Base-by-base conservation (phyloP, 1,140 invertebrate species). In the Sminthurinus signatus region DNA sequence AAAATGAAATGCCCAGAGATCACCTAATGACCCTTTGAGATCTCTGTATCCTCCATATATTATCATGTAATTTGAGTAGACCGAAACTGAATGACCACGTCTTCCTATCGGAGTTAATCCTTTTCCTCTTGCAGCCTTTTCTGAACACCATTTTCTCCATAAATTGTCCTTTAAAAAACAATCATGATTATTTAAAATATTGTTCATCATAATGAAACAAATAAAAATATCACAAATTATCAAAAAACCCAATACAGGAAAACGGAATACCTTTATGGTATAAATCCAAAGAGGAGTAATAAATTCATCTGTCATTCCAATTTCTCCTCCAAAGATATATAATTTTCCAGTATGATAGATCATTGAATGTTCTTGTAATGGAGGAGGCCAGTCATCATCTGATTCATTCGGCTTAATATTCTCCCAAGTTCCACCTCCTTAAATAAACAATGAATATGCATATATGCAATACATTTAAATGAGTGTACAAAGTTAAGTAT, bases 31-130 rank as follows among this genome's bases (percentile, higher is more conserved):
- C 15, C 91, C 91, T 64, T 86, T 81, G 58, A 93, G 77, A 75
- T 94, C 91, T 74, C 89, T 85, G 77, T 93, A 94, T 15, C 92
- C 92, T 1, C 91, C 92, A 76, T 91, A 94, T 52, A 94, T 82
- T 29, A 91, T 81, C 85, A 94, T 89, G 52, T 84, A 82, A 60
- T 86, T 85, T 56, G 85, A 81, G 73, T 89, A 85, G 1, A 93
- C 83, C 14, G 92, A 80, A 1, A 90, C 88, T 0, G 87, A 85
- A 75, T 95, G 92, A 2, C 88, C 89, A 60, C 91, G 80, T 25
- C 91, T 79, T 1, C 89, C 88, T 68, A 83, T 82, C 19, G 91
- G 92, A 39, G 85, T 82, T 3, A 80, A 75, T 19, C 80, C 81
- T 32, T 67, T 81, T 80, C 52, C 80, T 88, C n/a, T 73, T 56